Evolutionary conservation across 2,888 invertebrate species (phyloP).

Genomic region (Cactoblastis cactorum): DNA sequence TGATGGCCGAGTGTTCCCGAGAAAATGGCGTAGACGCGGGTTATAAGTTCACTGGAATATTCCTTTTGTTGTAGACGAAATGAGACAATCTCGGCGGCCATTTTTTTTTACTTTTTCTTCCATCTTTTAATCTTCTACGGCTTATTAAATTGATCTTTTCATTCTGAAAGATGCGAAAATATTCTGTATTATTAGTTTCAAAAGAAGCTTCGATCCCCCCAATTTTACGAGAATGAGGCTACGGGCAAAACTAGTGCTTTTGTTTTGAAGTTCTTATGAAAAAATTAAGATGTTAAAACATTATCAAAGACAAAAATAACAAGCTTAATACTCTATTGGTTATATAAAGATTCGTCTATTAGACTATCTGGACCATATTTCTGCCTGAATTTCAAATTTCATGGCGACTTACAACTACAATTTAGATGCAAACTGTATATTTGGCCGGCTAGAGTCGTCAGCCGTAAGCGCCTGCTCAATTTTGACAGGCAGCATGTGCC

Average conservation of each 20-base stretch:
- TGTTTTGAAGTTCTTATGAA: no score
- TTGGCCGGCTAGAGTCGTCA: conserved; percentile 7
- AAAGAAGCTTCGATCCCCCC: no score
- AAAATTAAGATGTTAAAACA: no score
- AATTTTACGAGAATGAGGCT: no score
- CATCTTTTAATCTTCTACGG: background rate
- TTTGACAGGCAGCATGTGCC: conserved; percentile 14
- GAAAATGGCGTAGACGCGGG: conserved; percentile 15
- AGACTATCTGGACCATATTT: no score
- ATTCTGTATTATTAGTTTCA: no score
- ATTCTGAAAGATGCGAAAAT: background rate
- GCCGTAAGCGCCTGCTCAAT: conserved; percentile 10
- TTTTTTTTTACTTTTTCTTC: background rate
- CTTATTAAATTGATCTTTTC: background rate
- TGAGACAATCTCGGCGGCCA: conserved; percentile 1
- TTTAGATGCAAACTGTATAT: conserved; percentile 11
- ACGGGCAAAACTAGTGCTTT: no score
- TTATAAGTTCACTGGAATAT: conserved; percentile 12
- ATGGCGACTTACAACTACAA: background rate
- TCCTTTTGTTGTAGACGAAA: conserved; percentile 6
- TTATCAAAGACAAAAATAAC: no score
- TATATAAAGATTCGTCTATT: no score
- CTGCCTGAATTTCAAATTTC: background rate
- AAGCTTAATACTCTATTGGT: no score
- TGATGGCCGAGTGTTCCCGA: conserved; percentile 17